Conservation (phyloP, 92 coral and sea anemone species). For the Epizoanthus scotinus region DNA sequence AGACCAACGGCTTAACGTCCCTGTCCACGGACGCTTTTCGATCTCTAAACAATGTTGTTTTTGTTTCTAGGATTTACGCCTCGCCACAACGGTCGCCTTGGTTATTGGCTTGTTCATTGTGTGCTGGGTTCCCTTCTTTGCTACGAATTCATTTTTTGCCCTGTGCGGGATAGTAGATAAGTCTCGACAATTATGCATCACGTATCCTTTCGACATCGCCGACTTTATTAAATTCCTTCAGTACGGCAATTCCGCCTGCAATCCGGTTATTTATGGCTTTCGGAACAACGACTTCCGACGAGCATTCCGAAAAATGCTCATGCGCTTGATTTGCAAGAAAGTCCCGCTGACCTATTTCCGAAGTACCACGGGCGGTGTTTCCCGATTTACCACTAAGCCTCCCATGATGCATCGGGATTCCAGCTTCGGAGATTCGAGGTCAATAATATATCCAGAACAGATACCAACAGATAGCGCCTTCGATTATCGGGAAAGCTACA, state of each 20-base stretch:
- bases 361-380: conserved; percentile 65
- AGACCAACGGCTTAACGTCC: too few relatives aligned
- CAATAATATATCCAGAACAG: conserved; percentile 66
- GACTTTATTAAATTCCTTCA: conserved; percentile 70
- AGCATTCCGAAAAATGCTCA: conserved; percentile 75
- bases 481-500: conserved; percentile 80
- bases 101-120: conserved; percentile 78
- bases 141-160: conserved; percentile 61
- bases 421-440: conserved; percentile 84
- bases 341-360: conserved; percentile 58
- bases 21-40: too few relatives aligned
- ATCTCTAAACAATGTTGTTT: background rate
- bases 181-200: conserved; percentile 5
- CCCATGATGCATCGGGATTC: conserved; percentile 66
- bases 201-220: conserved; percentile 36
- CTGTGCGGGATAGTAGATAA: conserved; percentile 34
- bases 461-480: conserved; percentile 63
- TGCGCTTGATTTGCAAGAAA: conserved; percentile 68
- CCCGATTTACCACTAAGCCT: conserved; percentile 48
- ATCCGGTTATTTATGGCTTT: conserved; percentile 79
- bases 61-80: conserved; percentile 72
- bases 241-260: conserved; percentile 82
- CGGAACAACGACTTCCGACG: conserved; percentile 79
- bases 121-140: conserved; percentile 82
- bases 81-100: conserved; percentile 86